A percentile compares a stretch with the other conserved stretches of the same genome.
Conservation (phyloP, 2,113 vertebrate species). For the Kryptolebias marmoratus region DNA sequence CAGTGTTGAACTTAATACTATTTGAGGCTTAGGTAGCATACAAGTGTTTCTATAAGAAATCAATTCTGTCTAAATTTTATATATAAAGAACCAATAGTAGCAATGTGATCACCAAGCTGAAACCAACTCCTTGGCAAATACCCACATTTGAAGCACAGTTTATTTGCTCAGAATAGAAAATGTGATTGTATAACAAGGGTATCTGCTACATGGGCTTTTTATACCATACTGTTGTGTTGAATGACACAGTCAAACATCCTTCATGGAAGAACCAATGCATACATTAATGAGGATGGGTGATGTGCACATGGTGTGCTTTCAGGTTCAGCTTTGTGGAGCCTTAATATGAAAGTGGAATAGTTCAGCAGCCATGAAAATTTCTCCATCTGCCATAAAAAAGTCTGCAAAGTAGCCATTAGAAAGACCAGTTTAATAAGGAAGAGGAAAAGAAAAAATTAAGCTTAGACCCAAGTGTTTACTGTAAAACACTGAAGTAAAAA, state of each 20-base stretch:
- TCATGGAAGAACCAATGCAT: conserved; percentile 52
- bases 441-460: conserved; percentile 4
- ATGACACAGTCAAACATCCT: conserved; percentile 20
- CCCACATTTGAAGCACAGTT: conserved; percentile 12
- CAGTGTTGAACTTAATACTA: too few species aligned
- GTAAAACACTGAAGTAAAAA: conserved; percentile 32
- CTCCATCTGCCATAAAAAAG: conserved; percentile 44
- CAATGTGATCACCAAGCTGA: conserved; percentile 12
- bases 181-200: conserved; percentile 28
- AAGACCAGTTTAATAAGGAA: conserved; percentile 54
- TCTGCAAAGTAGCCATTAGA: conserved; percentile 53
- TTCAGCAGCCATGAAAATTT: conserved; percentile 65
- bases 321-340: conserved; percentile 41
- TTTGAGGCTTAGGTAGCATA: too few species aligned
- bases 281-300: conserved; percentile 67
- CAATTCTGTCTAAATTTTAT: background rate
- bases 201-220: conserved; percentile 10
- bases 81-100: background rate
- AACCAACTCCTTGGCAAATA: conserved; percentile 11
- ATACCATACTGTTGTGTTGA: conserved; percentile 22
- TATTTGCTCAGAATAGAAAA: conserved; percentile 19
- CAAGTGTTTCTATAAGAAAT: too few species aligned
- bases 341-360: conserved; percentile 62
- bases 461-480: conserved; percentile 15
- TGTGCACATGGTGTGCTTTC: conserved; percentile 60